Percentiles rank a stretch among this genome's conserved stretches.
These are phyloP conservation scores for Odontophorus gujanensis DNA, from an alignment of 2,113 vertebrate genomes.

Conservation along the genomic window DNA sequence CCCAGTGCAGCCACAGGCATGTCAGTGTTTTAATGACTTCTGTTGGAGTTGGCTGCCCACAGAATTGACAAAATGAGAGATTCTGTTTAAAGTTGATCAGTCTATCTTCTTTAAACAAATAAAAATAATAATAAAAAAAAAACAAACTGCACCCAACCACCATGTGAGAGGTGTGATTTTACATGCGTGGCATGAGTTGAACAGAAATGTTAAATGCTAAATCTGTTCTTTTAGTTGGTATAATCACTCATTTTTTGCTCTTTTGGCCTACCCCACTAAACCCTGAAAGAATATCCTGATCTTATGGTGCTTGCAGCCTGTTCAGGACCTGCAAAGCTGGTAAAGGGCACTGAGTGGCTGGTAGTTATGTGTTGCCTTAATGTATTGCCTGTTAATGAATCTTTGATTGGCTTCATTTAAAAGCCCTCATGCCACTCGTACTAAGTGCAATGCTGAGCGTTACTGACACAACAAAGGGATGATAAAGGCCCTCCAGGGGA, in stretches of 20 bases:
- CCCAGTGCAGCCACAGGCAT: background rate
- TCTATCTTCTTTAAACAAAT: background rate
- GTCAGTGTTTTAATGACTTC: accelerated
- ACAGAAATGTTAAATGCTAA: accelerated
- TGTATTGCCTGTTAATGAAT: conserved; percentile 72
- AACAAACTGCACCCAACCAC: background rate
- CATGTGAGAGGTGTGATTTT: background rate
- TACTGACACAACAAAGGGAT: conserved; percentile 36
- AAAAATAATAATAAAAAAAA: background rate
- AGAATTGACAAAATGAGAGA: background rate
- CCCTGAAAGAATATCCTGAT: background rate
- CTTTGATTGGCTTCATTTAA: conserved; percentile 74
- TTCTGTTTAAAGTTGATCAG: background rate
- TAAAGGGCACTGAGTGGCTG: background rate
- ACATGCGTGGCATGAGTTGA: background rate
- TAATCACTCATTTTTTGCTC: background rate
- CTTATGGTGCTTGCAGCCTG: background rate
- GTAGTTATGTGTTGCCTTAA: background rate
- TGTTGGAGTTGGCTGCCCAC: background rate
- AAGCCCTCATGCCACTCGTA: conserved; percentile 52
- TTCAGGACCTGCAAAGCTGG: background rate
- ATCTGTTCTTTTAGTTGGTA: background rate
- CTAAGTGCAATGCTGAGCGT: background rate
- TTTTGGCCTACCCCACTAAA: conserved; percentile 13
- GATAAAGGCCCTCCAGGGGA: conserved; percentile 10